These are phyloP conservation scores for Athene cunicularia DNA, from an alignment of 2,113 vertebrate genomes.

Conservation along the genomic window DNA sequence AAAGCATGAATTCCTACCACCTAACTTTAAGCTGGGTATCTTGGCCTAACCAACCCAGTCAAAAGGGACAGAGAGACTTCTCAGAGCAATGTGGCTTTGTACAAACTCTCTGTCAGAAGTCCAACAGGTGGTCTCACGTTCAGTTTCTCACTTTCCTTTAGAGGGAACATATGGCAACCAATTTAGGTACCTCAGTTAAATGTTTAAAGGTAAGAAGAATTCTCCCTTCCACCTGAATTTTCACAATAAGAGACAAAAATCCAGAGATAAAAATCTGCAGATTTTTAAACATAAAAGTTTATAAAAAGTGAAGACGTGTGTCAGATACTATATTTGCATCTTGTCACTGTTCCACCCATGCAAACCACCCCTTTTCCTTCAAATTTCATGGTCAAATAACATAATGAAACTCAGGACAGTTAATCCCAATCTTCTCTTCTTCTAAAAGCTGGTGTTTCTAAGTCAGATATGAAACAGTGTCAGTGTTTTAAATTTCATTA, in stretches of 20 bases:
- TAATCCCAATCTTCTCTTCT: background rate
- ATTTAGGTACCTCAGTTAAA: background rate
- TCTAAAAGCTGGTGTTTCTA: background rate
- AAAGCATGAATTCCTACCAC: background rate
- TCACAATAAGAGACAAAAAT: background rate
- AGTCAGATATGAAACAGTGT: background rate
- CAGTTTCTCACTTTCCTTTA: background rate
- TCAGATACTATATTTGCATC: background rate
- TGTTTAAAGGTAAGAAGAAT: background rate
- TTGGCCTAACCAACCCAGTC: background rate
- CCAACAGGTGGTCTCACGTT: background rate
- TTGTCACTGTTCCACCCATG: background rate
- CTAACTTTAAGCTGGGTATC: background rate
- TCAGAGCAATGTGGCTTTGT: background rate
- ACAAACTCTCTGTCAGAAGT: background rate
- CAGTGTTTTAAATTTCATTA: background rate
- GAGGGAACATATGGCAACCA: background rate
- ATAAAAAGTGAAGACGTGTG: background rate
- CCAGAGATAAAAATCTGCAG: background rate
- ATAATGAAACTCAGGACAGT: background rate
- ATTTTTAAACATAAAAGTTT: background rate
- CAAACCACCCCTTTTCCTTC: background rate
- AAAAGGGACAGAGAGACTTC: background rate
- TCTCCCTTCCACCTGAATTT: background rate
- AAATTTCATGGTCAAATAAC: background rate